Conservation (phyloP, 1,140 invertebrate species). For the Lepidostoma basale region DNA sequence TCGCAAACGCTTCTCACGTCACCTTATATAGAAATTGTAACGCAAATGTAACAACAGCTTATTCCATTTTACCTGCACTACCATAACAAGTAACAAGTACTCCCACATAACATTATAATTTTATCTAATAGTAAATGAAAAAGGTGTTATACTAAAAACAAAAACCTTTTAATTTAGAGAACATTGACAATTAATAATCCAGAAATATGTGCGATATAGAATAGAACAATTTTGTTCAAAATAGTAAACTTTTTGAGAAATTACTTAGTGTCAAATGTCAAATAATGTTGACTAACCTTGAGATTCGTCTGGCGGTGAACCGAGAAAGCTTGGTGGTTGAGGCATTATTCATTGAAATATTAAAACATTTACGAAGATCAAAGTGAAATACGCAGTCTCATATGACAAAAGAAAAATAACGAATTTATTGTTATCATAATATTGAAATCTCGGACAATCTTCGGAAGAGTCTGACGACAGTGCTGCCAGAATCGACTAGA, state of each 20-base stretch:
- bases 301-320: conserved; percentile 26
- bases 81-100: conserved; percentile 10
- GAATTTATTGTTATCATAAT: conserved; percentile 37
- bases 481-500: too few species aligned
- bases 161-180: too few species aligned
- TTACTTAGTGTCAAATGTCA: conserved; percentile 11
- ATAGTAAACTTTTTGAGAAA: conserved; percentile 4
- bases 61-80: background rate
- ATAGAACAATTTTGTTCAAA: too few species aligned
- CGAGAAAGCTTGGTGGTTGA: conserved; percentile 5
- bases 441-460: conserved; percentile 23
- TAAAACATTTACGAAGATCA: conserved; percentile 6
- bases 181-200: too few species aligned
- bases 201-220: too few species aligned
- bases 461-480: conserved; percentile 16
- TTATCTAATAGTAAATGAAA: too few species aligned
- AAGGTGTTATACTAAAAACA: too few species aligned
- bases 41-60: background rate
- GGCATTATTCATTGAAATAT: conserved; percentile 28
- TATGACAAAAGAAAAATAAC: conserved; percentile 3
- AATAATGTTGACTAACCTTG: conserved; percentile 32
- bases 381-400: background rate
- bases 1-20: conserved; percentile 71
- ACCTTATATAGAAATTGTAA: conserved; percentile 47
- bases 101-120: conserved; percentile 15